Percentiles rank a stretch among this genome's conserved stretches.
Conservation (phyloP, 2,797 vertebrate genomes). For the Malacoraja senta region DNA sequence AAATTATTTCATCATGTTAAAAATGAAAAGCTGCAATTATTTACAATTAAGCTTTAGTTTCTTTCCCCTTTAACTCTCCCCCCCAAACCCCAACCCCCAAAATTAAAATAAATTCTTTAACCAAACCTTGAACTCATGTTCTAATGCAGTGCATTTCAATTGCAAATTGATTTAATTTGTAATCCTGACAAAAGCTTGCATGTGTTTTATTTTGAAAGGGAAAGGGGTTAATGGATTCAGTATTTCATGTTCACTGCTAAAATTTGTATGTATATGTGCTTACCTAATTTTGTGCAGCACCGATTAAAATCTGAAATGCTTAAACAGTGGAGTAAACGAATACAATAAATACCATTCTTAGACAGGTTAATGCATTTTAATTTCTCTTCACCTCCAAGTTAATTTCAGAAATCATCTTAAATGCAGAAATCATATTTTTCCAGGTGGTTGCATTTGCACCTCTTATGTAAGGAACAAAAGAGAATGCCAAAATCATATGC, state of each 20-base stretch:
- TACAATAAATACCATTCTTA: neutral
- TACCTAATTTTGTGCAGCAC: neutral
- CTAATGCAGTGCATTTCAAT: constrained; percentile 78
- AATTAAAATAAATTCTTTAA: constrained; percentile 81
- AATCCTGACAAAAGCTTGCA: constrained; percentile 74
- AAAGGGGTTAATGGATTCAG: constrained; percentile 58
- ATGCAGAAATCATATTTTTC: neutral
- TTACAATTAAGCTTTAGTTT: constrained; percentile 94
- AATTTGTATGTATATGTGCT: neutral
- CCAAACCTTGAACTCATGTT: constrained; percentile 78
- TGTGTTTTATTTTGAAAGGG: constrained; percentile 62
- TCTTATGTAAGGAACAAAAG: neutral
- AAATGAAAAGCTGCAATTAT: constrained; percentile 99
- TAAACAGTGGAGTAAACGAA: neutral
- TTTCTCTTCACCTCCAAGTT: constrained; percentile 11
- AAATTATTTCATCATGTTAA: constrained; percentile 99
- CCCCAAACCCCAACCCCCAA: constrained; percentile 51
- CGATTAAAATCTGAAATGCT: neutral
- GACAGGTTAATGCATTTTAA: neutral
- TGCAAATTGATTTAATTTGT: constrained; percentile 85
- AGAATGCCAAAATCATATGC: neutral
- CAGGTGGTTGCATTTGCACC: neutral
- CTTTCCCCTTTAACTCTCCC: constrained; percentile 53
- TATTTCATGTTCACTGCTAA: constrained; percentile 54
- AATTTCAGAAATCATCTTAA: neutral